Evolutionary conservation across 2,888 invertebrate species (phyloP).

Genomic region (Oeneis ivallda): DNA sequence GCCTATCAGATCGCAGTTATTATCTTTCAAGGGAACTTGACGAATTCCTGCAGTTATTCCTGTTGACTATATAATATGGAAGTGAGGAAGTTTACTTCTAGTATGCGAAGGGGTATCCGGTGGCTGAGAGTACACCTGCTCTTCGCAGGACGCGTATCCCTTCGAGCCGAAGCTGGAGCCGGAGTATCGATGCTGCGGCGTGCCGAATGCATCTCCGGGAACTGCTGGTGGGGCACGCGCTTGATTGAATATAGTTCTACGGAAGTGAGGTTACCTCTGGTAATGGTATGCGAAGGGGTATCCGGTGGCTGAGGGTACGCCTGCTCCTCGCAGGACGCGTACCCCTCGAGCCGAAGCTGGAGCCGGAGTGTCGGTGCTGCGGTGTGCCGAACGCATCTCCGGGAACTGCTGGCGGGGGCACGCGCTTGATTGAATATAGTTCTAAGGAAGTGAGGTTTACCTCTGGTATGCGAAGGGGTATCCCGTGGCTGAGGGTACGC

Average conservation of each 20-base stretch:
- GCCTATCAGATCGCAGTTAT: too few relatives aligned
- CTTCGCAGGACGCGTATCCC: conserved; percentile 89
- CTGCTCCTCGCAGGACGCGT: conserved; percentile 89
- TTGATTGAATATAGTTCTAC: conserved; percentile 63
- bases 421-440: conserved; percentile 83
- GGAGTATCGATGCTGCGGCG: conserved; percentile 86
- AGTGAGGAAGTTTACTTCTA: neutral
- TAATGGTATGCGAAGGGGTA: conserved; percentile 82
- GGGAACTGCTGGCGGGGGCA: conserved; percentile 93
- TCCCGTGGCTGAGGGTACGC: conserved; percentile 84
- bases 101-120: conserved; percentile 59
- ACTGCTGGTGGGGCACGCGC: conserved; percentile 94
- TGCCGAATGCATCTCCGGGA: conserved; percentile 86
- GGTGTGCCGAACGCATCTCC: conserved; percentile 85
- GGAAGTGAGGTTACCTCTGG: conserved; percentile 57
- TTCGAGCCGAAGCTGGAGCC: conserved; percentile 89
- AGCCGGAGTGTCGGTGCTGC: conserved; percentile 88
- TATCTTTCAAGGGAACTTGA: too few relatives aligned
- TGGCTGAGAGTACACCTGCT: conserved; percentile 85
- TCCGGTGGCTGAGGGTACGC: conserved; percentile 84
- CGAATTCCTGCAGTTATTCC: too few relatives aligned
- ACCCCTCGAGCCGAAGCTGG: conserved; percentile 89
- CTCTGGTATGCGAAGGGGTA: conserved; percentile 43
- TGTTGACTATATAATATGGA: too few relatives aligned
- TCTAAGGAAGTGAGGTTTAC: neutral